A percentile compares a stretch with the other conserved stretches of the same genome.
phyloP scores from a whole-genome alignment of 2,888 invertebrate genomes.

The Cantharis flavilabris region DNA sequence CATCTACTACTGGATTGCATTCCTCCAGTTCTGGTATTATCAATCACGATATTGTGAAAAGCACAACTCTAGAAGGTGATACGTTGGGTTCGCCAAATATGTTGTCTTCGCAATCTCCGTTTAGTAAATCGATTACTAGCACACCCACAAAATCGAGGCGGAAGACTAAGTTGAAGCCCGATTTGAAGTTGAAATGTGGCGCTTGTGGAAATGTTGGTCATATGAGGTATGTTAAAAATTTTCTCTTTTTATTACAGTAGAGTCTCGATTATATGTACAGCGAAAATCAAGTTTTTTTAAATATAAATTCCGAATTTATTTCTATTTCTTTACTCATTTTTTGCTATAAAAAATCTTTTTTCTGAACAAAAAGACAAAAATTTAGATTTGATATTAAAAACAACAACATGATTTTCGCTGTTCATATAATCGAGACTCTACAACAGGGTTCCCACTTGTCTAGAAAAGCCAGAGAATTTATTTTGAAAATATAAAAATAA shows the following conservation, averaged over 20 bases:
- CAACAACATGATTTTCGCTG: no score
- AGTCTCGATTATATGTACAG: no score
- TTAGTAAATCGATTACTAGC: slow-evolving; percentile 52
- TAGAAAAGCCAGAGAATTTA: no score
- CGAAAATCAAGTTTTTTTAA: no score
- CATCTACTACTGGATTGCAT: background rate
- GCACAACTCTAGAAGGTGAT: slow-evolving; percentile 36
- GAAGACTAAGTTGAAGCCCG: slow-evolving; percentile 85
- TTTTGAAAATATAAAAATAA: no score
- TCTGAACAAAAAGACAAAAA: no score
- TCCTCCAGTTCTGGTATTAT: slow-evolving; percentile 2
- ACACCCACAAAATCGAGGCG: slow-evolving; percentile 68
- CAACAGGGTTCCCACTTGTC: no score
- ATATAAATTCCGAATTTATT: no score
- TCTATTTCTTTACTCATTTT: no score
- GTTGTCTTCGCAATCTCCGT: slow-evolving; percentile 32
- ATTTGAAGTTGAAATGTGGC: slow-evolving; percentile 92
- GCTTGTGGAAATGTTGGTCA: slow-evolving; percentile 90
- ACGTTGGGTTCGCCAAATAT: slow-evolving; percentile 41
- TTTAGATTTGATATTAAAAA: no score
- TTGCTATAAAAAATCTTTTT: no score
- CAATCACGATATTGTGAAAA: slow-evolving; percentile 19
- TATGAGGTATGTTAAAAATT: slow-evolving; percentile 58
- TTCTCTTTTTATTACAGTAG: background rate
- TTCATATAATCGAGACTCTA: no score